A percentile compares a stretch with the other conserved stretches of the same genome.
phyloP scores from a whole-genome alignment of 2,888 invertebrate genomes.

The Diarsia dahlii region DNA sequence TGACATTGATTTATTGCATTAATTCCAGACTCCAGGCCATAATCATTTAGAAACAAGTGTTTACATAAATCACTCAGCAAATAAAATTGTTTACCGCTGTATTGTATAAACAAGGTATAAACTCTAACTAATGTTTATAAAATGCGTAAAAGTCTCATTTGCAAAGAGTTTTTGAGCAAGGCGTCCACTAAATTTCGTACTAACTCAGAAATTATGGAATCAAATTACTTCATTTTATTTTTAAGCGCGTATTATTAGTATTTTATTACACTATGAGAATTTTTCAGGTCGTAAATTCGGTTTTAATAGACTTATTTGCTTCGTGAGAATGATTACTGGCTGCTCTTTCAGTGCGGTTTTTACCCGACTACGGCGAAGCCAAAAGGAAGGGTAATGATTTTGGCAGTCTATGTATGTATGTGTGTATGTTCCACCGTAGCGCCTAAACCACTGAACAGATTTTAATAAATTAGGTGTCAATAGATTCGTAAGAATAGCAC shows the following conservation, averaged over 20 bases:
- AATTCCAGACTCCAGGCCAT: slow-evolving; percentile 84
- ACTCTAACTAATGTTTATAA: slow-evolving; percentile 51
- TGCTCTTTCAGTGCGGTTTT: not conserved
- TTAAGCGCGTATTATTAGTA: slow-evolving; percentile 38
- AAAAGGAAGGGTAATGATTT: too few species aligned
- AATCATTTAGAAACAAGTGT: slow-evolving; percentile 84
- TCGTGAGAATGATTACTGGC: slow-evolving; percentile 17
- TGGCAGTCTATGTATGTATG: too few species aligned
- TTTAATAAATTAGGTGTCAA: too few species aligned
- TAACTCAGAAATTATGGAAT: slow-evolving; percentile 49
- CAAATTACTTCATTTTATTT: slow-evolving; percentile 48
- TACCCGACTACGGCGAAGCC: too few species aligned
- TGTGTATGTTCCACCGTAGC: too few species aligned
- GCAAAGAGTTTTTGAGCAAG: slow-evolving; percentile 32
- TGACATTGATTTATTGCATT: slow-evolving; percentile 89
- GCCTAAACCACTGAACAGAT: too few species aligned
- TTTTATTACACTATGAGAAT: slow-evolving; percentile 32
- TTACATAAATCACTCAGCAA: slow-evolving; percentile 76
- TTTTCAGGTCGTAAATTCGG: slow-evolving; percentile 29
- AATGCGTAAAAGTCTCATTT: slow-evolving; percentile 51
- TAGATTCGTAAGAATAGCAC: too few species aligned
- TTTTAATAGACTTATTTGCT: slow-evolving; percentile 42
- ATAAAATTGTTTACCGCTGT: slow-evolving; percentile 66
- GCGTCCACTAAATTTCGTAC: slow-evolving; percentile 48
- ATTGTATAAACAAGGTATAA: slow-evolving; percentile 58